Base-by-base conservation (phyloP, 1,140 invertebrate genomes). In the Rhopalosiphum maidis region DNA sequence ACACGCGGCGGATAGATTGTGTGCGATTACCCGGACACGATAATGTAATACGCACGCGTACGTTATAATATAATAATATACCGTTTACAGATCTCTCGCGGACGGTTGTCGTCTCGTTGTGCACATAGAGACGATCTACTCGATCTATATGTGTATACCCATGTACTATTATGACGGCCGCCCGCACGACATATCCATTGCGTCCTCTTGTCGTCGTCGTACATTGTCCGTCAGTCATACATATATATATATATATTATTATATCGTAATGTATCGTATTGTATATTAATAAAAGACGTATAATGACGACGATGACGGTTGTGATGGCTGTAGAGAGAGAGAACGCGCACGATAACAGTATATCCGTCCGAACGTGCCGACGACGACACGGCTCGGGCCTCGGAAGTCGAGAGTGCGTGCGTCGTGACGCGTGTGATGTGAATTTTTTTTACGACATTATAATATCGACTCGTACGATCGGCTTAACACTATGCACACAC, bases 361-460 rank as follows among this genome's bases (percentile, higher is more conserved):
- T 51, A 21, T 77, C 60, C 15, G 18, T n/a, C 60, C 60, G 60
- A n/a, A 68, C 60, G 30, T 60, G 30, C 30, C 60, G 30, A 21
- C 60, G n/a, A 77, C n/a, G 55, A 25, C 9, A 6, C 60, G 15
- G 30, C 30, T 60, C 30, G 30, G 30, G 11, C n/a, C 4, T 77
- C 30, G 60, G 60, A 68, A 68, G 60, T 68, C 55, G 25, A 3
- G 55, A 11, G 60, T 68, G 30, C 15, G 60, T n/a, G 60, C 60
- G 60, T 77, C 60, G 60, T 77, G 60, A 68, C 60, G 60, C 30
- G 60, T 68, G 60, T 68, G 60, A 77, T n/a, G 60, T 77, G 60
- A 30, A n/a, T 77, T 77, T 77, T 77, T 60, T 77, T 77, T 68
- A 77, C 30, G 60, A 77, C 60, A n/a, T 77, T 77, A 77, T 77